These are phyloP conservation scores for Murina feae DNA, from an alignment of 2,113 vertebrate species.

Conservation along the genomic window DNA sequence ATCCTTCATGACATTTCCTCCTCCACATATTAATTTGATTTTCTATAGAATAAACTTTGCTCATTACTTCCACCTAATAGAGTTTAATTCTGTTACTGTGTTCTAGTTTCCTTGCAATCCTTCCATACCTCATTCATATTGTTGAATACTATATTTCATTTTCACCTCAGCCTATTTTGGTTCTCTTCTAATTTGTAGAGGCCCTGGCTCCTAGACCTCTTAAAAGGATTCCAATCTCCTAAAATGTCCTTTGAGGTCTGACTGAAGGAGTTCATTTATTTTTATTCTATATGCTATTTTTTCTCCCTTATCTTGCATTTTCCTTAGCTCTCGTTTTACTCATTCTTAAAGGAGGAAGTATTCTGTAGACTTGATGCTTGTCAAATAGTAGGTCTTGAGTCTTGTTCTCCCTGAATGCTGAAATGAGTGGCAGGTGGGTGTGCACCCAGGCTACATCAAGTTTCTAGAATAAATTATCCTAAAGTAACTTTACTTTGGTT, in stretches of 20 bases:
- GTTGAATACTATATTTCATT: not conserved
- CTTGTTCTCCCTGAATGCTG: not conserved
- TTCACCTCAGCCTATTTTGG: not conserved
- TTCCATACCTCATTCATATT: not conserved
- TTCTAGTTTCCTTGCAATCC: not conserved
- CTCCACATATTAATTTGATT: not conserved
- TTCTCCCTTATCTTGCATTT: not conserved
- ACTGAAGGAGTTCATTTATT: not conserved
- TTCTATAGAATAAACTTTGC: not conserved
- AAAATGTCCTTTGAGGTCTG: not conserved
- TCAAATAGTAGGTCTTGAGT: not conserved
- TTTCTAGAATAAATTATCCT: not conserved
- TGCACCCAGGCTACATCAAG: not conserved
- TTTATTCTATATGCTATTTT: not conserved
- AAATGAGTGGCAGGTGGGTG: not conserved
- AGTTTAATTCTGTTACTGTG: constrained; percentile 16
- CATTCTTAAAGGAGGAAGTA: not conserved
- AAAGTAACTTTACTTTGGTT: not conserved
- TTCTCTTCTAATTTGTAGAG: not conserved
- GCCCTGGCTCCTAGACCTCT: not conserved
- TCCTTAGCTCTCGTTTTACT: not conserved
- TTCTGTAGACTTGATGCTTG: not conserved
- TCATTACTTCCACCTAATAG: not conserved
- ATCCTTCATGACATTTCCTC: not conserved
- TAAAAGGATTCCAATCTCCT: not conserved